Base-by-base conservation (phyloP, 2,888 invertebrate genomes). In the Kryphioiulus occultus region DNA sequence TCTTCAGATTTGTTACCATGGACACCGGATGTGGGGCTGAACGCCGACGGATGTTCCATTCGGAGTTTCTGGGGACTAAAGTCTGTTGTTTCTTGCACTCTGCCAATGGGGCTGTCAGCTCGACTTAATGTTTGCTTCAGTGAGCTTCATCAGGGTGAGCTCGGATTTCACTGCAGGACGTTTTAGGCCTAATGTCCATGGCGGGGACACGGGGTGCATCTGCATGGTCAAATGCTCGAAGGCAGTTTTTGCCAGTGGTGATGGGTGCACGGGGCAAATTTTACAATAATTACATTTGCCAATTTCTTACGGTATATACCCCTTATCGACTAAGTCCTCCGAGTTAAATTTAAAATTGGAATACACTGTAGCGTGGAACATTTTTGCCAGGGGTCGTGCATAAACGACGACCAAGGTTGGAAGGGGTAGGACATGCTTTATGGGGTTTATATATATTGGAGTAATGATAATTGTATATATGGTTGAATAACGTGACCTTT, bases 11-110 rank as follows among this genome's bases (percentile, higher is more conserved):
- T 68, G 68, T 68, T 9, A 68, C 68, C 68, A 68, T 68, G 68
- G 68, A 68, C 68, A 68, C 68, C 68, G 68, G 68, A 68, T 68
- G 68, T 68, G 68, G 68, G 68, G 68, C 68, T 68, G 10, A 7
- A 26, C n/a, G 26, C 26, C 26, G 68, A 26, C 26, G 68, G 68
- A 68, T 68, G 68, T 68, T 68, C 68, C 68, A 68, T 68, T 68
- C 12, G 26, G 68, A 26, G 10, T 26, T 68, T 68, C 2, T 10
- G 26, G 68, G 68, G 68, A 10, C 68, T n/a, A 26, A n/a, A 9
- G 68, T n/a, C 68, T 68, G 44, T 68, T 68, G 68, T 68, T 68
- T 68, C 68, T 26, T 7, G 26, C 26, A 26, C 68, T 12, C 7
- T 26, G 22, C 5, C 22, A 10, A 68, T 68, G 68, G 12, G 68